These are phyloP conservation scores for Setophaga coronata DNA, from an alignment of 2,113 vertebrate genomes.

Conservation along the genomic window DNA sequence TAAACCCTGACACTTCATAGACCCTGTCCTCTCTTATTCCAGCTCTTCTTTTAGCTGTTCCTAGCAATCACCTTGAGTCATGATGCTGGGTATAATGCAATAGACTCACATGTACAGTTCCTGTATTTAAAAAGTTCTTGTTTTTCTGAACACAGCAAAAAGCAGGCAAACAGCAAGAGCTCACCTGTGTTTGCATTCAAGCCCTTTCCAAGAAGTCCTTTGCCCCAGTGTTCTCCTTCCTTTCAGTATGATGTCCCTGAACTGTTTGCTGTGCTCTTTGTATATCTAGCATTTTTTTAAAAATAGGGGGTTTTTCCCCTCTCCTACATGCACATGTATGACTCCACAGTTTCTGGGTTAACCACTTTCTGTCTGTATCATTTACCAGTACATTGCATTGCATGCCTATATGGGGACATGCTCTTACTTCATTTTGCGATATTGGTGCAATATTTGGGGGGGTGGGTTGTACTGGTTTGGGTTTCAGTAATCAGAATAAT, in stretches of 20 bases:
- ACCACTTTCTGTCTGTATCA: neutral
- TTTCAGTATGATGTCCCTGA: neutral
- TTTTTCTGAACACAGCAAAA: neutral
- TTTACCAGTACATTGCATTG: neutral
- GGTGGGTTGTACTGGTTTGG: neutral
- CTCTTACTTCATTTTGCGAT: neutral
- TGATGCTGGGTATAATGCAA: neutral
- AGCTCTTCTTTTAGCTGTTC: neutral
- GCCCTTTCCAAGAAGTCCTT: neutral
- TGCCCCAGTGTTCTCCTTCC: neutral
- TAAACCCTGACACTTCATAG: neutral
- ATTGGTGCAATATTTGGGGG: neutral
- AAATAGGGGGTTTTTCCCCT: accelerated
- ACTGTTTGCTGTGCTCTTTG: neutral
- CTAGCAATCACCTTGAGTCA: neutral
- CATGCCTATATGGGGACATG: neutral
- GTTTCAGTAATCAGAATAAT: neutral
- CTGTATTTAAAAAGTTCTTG: neutral
- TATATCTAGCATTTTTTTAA: neutral
- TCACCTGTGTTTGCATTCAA: neutral
- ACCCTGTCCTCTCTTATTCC: neutral
- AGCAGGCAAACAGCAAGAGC: neutral
- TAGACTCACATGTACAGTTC: neutral
- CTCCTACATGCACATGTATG: neutral
- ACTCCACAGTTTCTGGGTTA: neutral